Conservation (phyloP, 2,888 invertebrate genomes). For the Masnerella sp. region DNA sequence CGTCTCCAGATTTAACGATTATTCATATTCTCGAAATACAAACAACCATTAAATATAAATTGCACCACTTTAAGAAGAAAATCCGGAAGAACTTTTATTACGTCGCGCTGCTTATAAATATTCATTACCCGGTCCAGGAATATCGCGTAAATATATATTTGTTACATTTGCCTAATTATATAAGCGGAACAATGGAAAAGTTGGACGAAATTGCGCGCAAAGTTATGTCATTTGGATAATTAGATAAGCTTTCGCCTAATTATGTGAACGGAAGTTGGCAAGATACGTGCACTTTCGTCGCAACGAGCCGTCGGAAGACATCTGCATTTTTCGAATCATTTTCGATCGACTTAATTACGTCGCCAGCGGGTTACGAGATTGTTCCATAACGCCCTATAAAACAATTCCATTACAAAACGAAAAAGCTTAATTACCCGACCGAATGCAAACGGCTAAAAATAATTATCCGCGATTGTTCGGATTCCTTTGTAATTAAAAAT, state of each 20-base stretch:
- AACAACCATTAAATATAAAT: too few species aligned
- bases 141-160: background rate
- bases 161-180: background rate
- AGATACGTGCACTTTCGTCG: background rate
- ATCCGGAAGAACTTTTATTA: too few species aligned
- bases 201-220: conserved; percentile 1
- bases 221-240: conserved; percentile 18
- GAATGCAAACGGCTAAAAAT: background rate
- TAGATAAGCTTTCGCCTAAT: conserved; percentile 7
- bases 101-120: too few species aligned
- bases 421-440: background rate
- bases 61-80: too few species aligned
- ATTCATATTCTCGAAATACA: too few species aligned
- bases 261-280: conserved; percentile 6
- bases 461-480: background rate
- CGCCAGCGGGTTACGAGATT: too few species aligned
- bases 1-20: too few species aligned
- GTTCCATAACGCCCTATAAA: background rate
- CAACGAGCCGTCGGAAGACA: background rate
- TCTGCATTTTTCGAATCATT: background rate
- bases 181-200: background rate
- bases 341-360: background rate
- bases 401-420: too few species aligned
- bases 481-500: background rate
- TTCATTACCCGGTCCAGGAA: too few species aligned